Conservation (phyloP, 2,888 invertebrate species). For the Boloria euphrosyne region DNA sequence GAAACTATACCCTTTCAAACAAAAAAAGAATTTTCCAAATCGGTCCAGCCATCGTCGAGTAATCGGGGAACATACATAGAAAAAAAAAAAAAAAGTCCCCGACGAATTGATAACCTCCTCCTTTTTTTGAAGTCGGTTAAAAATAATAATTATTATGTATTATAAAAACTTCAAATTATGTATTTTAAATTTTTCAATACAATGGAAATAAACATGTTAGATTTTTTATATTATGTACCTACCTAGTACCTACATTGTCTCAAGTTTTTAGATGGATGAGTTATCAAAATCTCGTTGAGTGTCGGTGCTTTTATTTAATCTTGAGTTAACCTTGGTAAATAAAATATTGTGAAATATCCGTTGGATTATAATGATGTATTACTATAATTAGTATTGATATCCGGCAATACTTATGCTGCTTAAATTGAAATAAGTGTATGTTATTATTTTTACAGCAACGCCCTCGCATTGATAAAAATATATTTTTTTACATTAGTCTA, state of each 20-base stretch:
- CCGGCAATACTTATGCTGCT: neutral
- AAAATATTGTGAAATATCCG: conserved; percentile 12
- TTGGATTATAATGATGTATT: conserved; percentile 2
- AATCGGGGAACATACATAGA: no score
- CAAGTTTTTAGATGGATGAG: conserved; percentile 58
- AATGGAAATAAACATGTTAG: conserved; percentile 51
- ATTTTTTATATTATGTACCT: conserved; percentile 62
- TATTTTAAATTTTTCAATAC: neutral
- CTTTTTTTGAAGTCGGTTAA: no score
- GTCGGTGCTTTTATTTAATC: conserved; percentile 55
- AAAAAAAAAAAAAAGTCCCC: no score
- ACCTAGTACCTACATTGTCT: conserved; percentile 64
- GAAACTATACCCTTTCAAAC: no score
- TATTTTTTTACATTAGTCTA: no score
- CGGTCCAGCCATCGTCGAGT: no score
- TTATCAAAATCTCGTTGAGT: conserved; percentile 54
- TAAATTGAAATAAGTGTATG: neutral
- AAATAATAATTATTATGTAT: no score
- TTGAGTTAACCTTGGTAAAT: conserved; percentile 29
- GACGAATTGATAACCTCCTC: no score
- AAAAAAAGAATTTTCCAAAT: no score
- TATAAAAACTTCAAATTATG: neutral
- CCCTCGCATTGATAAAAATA: no score
- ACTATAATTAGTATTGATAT: conserved; percentile 5
- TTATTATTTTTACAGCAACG: neutral